phyloP scores from a whole-genome alignment of 35 echinoderm and acorn worm genomes.

The Apostichopus parvimensis region DNA sequence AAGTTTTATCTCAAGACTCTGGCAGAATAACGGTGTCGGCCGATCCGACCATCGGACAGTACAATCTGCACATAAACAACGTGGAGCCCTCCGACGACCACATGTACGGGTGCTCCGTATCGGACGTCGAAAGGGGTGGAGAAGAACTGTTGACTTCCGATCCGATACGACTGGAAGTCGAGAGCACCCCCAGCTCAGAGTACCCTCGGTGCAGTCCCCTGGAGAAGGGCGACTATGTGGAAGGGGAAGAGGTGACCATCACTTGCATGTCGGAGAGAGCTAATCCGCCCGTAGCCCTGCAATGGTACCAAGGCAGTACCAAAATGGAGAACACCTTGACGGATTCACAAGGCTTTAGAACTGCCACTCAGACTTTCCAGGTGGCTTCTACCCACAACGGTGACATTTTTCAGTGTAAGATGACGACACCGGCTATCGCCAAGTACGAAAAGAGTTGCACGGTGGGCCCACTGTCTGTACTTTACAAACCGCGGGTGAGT shows the following conservation, averaged over 20 bases:
- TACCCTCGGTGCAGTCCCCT: conserved; percentile 68
- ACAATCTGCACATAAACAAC: conserved; percentile 64
- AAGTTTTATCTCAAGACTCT: neutral
- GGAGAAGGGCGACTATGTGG: conserved; percentile 51
- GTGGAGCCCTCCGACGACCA: conserved; percentile 67
- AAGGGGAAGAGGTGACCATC: conserved; percentile 60
- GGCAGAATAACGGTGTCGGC: conserved; percentile 7
- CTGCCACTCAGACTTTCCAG: conserved; percentile 50
- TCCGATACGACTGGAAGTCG: conserved; percentile 57
- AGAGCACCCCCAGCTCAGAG: conserved; percentile 55
- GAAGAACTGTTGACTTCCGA: conserved; percentile 30
- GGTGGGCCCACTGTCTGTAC: conserved; percentile 58
- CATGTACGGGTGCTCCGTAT: conserved; percentile 58
- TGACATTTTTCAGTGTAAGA: conserved; percentile 75
- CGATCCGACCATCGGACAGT: conserved; percentile 57
- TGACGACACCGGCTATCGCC: conserved; percentile 56
- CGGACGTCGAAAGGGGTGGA: neutral
- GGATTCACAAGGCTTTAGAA: conserved; percentile 63
- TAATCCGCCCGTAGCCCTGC: conserved; percentile 76
- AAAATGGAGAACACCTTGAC: conserved; percentile 18
- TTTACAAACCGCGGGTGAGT: conserved; percentile 55
- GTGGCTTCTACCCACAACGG: conserved; percentile 49
- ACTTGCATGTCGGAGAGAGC: conserved; percentile 75
- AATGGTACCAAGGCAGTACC: conserved; percentile 53
- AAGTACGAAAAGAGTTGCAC: conserved; percentile 57